Conservation (phyloP, 2,888 invertebrate species). For the Lepidonotus clava region DNA sequence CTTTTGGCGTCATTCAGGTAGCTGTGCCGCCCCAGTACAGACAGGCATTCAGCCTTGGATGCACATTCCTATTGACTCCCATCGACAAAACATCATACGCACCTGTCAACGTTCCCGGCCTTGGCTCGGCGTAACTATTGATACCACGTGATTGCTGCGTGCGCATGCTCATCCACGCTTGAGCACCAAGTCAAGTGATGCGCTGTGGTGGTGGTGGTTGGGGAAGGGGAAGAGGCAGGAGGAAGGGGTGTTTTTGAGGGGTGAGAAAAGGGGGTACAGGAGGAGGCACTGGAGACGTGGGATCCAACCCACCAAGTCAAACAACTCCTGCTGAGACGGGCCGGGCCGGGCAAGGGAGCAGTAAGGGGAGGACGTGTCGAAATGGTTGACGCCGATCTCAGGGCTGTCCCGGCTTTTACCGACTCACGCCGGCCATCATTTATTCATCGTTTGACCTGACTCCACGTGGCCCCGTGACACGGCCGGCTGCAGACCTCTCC, state of each 20-base stretch:
- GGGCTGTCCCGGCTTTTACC: slow-evolving; percentile 30
- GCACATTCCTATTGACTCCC: slow-evolving; percentile 14
- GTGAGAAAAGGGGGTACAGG: not conserved
- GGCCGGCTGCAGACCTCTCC: not conserved
- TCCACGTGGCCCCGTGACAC: slow-evolving; percentile 25
- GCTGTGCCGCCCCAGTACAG: too few species aligned
- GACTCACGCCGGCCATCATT: not conserved
- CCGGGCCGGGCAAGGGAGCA: too few species aligned
- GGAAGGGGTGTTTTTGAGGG: not conserved
- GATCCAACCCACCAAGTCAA: too few species aligned
- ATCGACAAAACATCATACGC: not conserved
- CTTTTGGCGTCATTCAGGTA: too few species aligned
- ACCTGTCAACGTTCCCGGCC: not conserved
- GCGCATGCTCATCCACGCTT: not conserved
- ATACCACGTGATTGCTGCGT: not conserved
- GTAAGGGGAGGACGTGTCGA: too few species aligned
- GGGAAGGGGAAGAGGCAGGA: not conserved
- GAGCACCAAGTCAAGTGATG: not conserved
- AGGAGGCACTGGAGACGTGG: too few species aligned
- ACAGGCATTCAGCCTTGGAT: too few species aligned
- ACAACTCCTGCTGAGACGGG: not conserved
- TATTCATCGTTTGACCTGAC: slow-evolving; percentile 31
- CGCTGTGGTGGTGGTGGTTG: not conserved
- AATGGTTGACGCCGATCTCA: not conserved
- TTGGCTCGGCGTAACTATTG: not conserved